Evolutionary conservation across 2,113 vertebrate genomes (phyloP).

Genomic region (Cepphus grylle): DNA sequence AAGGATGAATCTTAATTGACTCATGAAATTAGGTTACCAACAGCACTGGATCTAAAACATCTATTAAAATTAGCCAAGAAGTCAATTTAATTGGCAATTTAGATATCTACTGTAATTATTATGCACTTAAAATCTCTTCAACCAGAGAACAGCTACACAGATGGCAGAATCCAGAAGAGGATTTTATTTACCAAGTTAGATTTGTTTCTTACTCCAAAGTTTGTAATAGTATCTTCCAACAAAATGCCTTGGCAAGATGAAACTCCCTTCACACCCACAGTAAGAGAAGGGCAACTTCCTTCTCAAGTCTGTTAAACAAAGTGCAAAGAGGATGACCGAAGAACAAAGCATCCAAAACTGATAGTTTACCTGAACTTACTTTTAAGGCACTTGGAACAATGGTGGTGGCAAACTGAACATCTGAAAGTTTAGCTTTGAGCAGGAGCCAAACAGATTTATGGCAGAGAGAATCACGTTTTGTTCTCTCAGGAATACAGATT

Average conservation of each 20-base stretch:
- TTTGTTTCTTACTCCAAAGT: background rate
- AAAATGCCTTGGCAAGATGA: background rate
- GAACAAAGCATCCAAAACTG: background rate
- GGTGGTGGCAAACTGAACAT: background rate
- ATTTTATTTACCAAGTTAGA: background rate
- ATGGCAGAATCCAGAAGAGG: background rate
- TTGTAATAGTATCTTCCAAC: background rate
- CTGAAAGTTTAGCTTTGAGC: background rate
- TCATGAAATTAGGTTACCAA: slow-evolving; percentile 51
- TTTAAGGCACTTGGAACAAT: background rate
- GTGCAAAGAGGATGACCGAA: background rate
- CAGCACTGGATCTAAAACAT: background rate
- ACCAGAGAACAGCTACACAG: background rate
- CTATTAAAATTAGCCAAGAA: slow-evolving; percentile 30
- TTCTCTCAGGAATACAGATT: background rate
- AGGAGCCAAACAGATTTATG: background rate
- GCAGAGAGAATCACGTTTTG: background rate
- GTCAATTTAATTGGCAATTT: slow-evolving; percentile 27
- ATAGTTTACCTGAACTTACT: background rate
- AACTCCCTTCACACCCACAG: background rate
- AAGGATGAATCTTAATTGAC: slow-evolving; percentile 32
- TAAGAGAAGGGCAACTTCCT: background rate
- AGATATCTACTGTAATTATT: slow-evolving; percentile 17
- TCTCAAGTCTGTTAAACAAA: background rate
- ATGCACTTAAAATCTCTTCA: background rate